These are phyloP conservation scores for Zapornia atra DNA, from an alignment of 2,113 vertebrate species.

Conservation along the genomic window DNA sequence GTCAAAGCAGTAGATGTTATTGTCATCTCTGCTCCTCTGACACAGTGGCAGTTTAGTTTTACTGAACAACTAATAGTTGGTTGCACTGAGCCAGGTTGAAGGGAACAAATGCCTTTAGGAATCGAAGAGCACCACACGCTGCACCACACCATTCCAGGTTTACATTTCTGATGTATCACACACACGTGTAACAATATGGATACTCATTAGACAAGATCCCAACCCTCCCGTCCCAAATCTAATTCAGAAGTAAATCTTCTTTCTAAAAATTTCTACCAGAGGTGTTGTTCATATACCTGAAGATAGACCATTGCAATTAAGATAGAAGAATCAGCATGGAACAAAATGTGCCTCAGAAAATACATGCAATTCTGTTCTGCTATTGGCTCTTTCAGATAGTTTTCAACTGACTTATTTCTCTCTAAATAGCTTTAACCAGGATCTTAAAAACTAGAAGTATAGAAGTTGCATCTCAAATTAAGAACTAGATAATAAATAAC, in stretches of 20 bases:
- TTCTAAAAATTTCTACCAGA: neutral
- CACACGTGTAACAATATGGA: fast-evolving
- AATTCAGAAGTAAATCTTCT: neutral
- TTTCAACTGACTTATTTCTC: neutral
- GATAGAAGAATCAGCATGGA: neutral
- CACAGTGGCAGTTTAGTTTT: neutral
- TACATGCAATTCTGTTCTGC: neutral
- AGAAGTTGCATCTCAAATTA: neutral
- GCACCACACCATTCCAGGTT: neutral
- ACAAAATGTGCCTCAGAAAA: neutral
- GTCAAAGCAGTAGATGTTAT: neutral
- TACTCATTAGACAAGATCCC: neutral
- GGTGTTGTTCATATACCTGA: neutral
- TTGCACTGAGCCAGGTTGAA: neutral
- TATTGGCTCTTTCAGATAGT: neutral
- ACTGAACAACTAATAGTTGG: neutral
- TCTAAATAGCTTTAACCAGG: neutral
- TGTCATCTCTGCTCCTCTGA: neutral
- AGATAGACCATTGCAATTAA: fast-evolving
- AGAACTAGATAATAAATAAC: neutral
- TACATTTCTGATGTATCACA: neutral
- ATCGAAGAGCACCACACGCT: neutral
- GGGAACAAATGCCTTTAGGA: neutral
- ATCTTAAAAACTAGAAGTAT: neutral
- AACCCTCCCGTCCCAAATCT: fast-evolving